Evolutionary conservation across 2,113 vertebrate species (phyloP).

Genomic region (Octodon degus): DNA sequence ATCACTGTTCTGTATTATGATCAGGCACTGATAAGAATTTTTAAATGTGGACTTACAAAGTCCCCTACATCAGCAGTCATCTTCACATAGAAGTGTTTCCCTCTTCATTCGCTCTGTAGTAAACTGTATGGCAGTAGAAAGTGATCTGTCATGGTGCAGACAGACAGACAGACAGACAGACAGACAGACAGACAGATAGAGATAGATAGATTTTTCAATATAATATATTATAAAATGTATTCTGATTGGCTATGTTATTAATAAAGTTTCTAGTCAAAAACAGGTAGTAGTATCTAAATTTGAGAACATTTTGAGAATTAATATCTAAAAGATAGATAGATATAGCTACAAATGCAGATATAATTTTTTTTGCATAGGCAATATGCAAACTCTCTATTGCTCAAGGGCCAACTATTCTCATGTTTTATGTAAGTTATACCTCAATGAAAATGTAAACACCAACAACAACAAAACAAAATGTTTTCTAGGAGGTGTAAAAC

Average conservation of each 20-base stretch:
- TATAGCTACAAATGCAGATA: background rate
- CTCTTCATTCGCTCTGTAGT: too few species aligned
- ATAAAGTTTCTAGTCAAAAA: background rate
- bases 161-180: too few species aligned
- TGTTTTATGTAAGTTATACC: background rate
- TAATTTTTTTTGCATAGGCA: background rate
- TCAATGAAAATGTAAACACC: background rate
- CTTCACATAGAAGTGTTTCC: background rate
- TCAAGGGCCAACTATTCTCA: background rate
- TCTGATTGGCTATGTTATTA: background rate
- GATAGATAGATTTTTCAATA: background rate
- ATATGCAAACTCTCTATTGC: background rate
- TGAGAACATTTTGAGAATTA: background rate
- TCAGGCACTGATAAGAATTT: background rate
- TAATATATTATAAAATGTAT: background rate
- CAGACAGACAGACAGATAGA: too few species aligned
- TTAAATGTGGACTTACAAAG: background rate
- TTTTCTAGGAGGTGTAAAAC: constrained; percentile 4
- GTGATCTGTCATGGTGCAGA: background rate
- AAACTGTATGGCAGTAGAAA: background rate
- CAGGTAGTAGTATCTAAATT: background rate
- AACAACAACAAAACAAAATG: background rate
- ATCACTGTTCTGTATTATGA: background rate
- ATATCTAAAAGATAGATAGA: too few species aligned
- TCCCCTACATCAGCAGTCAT: background rate